Evolutionary conservation across 2,797 vertebrate genomes (phyloP), one percentile per base, ranked within the genome.

Genomic region (Aythya fuligula): DNA sequence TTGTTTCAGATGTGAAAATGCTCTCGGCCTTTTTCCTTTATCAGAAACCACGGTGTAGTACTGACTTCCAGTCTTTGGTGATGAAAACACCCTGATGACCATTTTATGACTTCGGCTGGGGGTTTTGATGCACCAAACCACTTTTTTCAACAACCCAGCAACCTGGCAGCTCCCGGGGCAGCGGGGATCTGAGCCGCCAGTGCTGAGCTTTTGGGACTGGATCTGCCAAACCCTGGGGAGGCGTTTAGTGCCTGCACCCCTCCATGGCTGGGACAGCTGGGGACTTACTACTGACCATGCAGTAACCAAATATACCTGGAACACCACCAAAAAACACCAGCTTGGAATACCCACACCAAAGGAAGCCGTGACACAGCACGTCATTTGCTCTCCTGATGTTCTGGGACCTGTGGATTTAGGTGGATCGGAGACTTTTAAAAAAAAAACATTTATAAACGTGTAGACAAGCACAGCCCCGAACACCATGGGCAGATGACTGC

Each of bases 311-410:
- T 2, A 5, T 3, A 6, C 13, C n/a, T 4, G 20, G 41, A n/a
- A 13, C 32, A 20, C 32, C 56, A n/a, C 13, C 56, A n/a, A 6
- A 8, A n/a, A 6, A 24, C 47, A 24, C 22, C 22, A 49, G 47
- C 47, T 49, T 13, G 22, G 22, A 24, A 49, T 13, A 49, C 22
- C 47, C 47, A 24, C 12, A 8, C 8, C 56, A n/a, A 58, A 21
- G 56, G 56, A n/a, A 21, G 56, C 56, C 2, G 19, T 22, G 56
- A 32, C 18, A n/a, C 14, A 8, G 12, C 27, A 9, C 2, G 3
- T 8, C 1, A 18, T 12, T 15, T 8, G 30, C 24, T 0, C 19
- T 17, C 6, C 1, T 2, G 24, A 6, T 2, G 34, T 8, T 0
- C 11, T 5, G 18, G 57, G 47, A 9, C 38, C 32, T 7, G 3